Evolutionary conservation across 2,888 invertebrate species (phyloP), one percentile per base, ranked within the genome.

Genomic region (Lamellibrachia columna): DNA sequence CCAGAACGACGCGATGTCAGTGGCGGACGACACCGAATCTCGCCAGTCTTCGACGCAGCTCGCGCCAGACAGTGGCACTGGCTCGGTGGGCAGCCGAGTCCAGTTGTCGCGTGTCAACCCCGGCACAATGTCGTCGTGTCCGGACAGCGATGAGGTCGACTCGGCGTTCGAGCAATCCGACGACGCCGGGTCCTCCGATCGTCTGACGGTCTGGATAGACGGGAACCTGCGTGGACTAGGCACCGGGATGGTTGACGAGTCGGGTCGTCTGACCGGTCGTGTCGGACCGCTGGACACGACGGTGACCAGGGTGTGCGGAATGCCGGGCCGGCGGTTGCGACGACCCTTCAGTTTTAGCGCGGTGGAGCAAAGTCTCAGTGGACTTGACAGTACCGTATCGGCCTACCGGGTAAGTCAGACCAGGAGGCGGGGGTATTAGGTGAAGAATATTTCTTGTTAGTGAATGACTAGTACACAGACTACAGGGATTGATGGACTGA

Each of bases 311-410:
- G n/a, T 75, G 75, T 75, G 6, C 75, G 75, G 75, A 6, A 75
- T 75, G 75, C 75, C 75, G 75, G 75, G 75, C 75, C 2, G 75
- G 75, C 15, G 22, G 75, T 75, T 75, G 22, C 15, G 75, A 22
- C 75, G 75, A 75, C 75, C 75, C 15, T 75, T 75, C 75, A 75
- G 75, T 75, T 75, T 75, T 22, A 75, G 75, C 75, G 75, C 75
- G 6, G 75, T 75, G 15, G 75, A 75, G 75, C 75, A 75, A 2
- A 75, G 75, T 75, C 75, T 75, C 75, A 75, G 15, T 75, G 75
- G 75, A 75, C 11, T 22, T 0, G 75, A 75, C 22, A 75, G 75
- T n/a, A 22, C 75, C 75, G 75, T 75, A 22, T 75, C 75, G 75
- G 75, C 75, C 15, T 6, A 6, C 75, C 75, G 75, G 75, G 75